Base-by-base conservation (phyloP, 2,797 vertebrate genomes). In the Parambassis ranga region DNA sequence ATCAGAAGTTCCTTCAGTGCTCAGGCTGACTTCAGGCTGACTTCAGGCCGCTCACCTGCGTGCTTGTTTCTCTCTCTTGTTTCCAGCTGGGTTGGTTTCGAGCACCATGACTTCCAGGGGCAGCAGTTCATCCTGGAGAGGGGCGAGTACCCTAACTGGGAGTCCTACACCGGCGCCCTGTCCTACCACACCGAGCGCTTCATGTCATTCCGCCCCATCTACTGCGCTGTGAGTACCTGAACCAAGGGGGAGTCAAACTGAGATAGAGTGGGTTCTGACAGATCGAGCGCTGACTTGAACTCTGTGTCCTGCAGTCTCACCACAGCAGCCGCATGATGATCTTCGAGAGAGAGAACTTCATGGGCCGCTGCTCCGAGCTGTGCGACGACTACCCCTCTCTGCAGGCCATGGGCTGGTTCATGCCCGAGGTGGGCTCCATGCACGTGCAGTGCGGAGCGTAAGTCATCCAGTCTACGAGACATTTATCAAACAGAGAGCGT, bases 51-150 rank as follows among this genome's bases (percentile, higher is more conserved):
- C 18, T 18, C 26, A 6, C 24, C 47, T 39, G 65, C 38, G 59
- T 37, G 24, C 3, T 24, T 32, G 47, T 33, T 24, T n/a, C 49
- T 20, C 28, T 36, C 42, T 20, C 16, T 0, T 30, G 43, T 20
- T 14, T 70, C 19, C 66, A 90, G 87, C 43, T 91, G 87, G 89
- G 84, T 89, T 42, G 87, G 83, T 7, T 91, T 65, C 14, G 86
- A 91, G 73, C 87, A 90, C 60, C 84, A 84, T 8, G 85, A 87
- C 64, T 90, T 90, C 76, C 84, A 91, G 71, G 88, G 86, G 14
- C 88, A 92, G 83, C 90, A 91, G 81, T 89, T 89, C 65, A 64
- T 90, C 66, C 78, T 89, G 71, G 87, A 91, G 75, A 84, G 84
- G 28, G 88, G 87, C 24, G 87, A 90, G 79, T 91, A 90, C 57